phyloP scores from a whole-genome alignment of 1,140 invertebrate species.

The Batillaria attramentaria region DNA sequence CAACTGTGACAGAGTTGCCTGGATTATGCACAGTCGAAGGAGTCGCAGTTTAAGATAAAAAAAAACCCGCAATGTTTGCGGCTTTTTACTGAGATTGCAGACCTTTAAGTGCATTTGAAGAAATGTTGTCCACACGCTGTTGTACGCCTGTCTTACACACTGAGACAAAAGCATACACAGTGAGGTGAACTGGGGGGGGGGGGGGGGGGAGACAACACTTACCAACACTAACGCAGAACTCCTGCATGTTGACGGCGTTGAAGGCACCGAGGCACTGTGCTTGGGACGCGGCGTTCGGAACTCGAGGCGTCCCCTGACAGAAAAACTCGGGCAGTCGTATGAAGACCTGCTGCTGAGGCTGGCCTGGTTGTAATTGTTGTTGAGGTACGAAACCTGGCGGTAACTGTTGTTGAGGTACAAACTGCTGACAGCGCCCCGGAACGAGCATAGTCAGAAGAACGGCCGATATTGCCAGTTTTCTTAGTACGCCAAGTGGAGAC shows the following conservation, averaged over 20 bases:
- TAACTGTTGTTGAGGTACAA: not conserved
- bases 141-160: too few species aligned
- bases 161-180: not conserved
- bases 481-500: not conserved
- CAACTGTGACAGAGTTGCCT: too few species aligned
- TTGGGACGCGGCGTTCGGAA: not conserved
- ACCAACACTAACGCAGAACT: not conserved
- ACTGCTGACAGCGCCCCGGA: not conserved
- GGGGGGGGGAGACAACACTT: not conserved
- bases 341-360: not conserved
- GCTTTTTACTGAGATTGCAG: too few species aligned
- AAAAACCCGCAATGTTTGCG: too few species aligned
- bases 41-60: too few species aligned
- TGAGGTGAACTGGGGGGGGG: not conserved
- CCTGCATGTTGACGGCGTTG: not conserved
- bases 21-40: too few species aligned
- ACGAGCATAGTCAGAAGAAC: not conserved
- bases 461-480: not conserved
- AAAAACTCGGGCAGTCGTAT: constrained; percentile 1
- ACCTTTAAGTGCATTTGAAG: too few species aligned
- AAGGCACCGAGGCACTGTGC: constrained; percentile 11
- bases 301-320: not conserved
- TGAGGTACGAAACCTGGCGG: not conserved
- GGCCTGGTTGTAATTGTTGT: not conserved
- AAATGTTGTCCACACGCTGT: too few species aligned